phyloP scores from a whole-genome alignment of 2,113 vertebrate genomes.

The Pipra filicauda region DNA sequence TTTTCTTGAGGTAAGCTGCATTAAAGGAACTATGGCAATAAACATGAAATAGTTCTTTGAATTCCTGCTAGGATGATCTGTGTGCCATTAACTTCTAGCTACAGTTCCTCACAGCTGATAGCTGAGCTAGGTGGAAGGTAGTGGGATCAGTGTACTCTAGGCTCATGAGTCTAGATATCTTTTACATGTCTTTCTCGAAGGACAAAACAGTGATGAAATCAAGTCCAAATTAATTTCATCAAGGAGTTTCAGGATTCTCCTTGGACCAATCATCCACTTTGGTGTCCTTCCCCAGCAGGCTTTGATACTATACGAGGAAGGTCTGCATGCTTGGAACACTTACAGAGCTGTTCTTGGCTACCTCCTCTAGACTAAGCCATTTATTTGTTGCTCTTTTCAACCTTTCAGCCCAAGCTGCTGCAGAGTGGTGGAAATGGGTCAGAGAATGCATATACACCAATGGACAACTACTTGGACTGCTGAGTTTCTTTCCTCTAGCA shows the following conservation, averaged over 20 bases:
- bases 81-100: neutral
- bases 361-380: neutral
- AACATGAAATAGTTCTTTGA: neutral
- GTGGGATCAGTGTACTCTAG: neutral
- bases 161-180: neutral
- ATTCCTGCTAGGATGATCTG: neutral
- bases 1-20: neutral
- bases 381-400: neutral
- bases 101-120: neutral
- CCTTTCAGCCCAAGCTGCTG: neutral
- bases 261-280: neutral
- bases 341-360: neutral
- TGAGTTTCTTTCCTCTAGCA: neutral
- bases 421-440: neutral
- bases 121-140: neutral
- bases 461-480: neutral
- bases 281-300: neutral
- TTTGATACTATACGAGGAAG: neutral
- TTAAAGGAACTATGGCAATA: neutral
- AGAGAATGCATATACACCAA: neutral
- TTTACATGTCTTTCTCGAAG: neutral
- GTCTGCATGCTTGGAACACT: neutral
- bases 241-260: neutral
- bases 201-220: neutral
- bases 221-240: neutral